phyloP scores from a whole-genome alignment of 2,113 vertebrate species.

The Ibidorhyncha struthersii region DNA sequence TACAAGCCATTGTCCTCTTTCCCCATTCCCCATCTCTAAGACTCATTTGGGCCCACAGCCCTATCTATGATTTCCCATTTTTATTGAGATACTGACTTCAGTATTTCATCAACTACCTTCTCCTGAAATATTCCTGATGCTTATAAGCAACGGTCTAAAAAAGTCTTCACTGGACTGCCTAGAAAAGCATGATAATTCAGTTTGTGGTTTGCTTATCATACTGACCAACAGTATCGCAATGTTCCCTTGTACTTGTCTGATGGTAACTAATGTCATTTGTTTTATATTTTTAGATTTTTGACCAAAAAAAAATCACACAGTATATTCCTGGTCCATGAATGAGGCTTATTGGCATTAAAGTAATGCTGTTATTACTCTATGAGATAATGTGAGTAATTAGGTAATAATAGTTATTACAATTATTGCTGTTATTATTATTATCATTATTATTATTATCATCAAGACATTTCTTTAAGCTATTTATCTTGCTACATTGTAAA shows the following conservation, averaged over 20 bases:
- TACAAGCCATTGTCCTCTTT: background rate
- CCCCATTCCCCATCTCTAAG: too few species aligned
- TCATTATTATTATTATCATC: background rate
- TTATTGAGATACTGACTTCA: background rate
- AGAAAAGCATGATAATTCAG: background rate
- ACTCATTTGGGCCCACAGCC: too few species aligned
- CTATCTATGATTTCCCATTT: background rate
- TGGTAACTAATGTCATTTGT: background rate
- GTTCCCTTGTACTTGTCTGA: background rate
- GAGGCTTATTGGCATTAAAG: background rate
- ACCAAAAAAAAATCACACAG: background rate
- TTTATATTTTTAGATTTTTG: background rate
- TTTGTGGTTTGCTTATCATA: background rate
- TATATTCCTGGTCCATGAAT: background rate
- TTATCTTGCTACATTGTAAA: background rate
- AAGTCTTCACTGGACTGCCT: background rate
- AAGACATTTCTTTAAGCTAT: background rate
- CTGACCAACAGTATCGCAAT: background rate
- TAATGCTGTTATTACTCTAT: background rate
- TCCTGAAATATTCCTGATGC: background rate
- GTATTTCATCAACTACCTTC: background rate
- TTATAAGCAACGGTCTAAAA: background rate
- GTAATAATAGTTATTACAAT: background rate
- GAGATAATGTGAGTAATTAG: background rate
- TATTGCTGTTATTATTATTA: background rate